Base-by-base conservation (phyloP, 2,797 vertebrate genomes). In the Pseudochirops cupreus region DNA sequence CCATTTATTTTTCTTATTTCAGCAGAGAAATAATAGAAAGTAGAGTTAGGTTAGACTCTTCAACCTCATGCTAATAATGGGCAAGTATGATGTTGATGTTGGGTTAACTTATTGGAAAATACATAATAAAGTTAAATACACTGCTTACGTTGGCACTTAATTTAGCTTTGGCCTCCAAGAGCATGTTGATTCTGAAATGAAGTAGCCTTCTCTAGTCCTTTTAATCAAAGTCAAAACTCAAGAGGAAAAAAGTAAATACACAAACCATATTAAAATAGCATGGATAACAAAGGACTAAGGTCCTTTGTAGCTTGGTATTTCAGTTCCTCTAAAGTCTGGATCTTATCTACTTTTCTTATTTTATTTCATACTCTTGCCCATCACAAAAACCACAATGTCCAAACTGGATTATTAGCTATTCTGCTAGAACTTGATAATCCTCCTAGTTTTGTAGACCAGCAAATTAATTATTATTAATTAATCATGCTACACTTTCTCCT, bases 31-130 rank as follows among this genome's bases (percentile, higher is more conserved):
- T 82, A 46, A 46, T 11, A 87, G 74, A 46, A 87, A 46, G 5
- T 46, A 50, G 39, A 7, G 33, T 93, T 26, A 95, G 82, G 59
- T 97, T 50, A 91, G 59, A 87, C 92, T n/a, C 52, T 95, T 91
- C 21, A 21, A 29, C 87, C n/a, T 50, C 18, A n/a, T 4, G 13
- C 53, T 52, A 24, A 67, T 52, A 24, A 67, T 56, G 50, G 46
- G 24, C 26, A 50, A 50, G 39, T 50, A 87, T 87, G 39, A 46
- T 87, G 39, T 87, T 87, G 74, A 82, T 50, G 9, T 87, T 87
- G 74, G 39, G 39, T 39, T 46, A 50, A 46, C 24, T 87, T 87
- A 21, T 26, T 50, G 74, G 39, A 87, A 87, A 87, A 46, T 50
- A 10, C 74, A 87, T 50, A 94, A 58, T 90, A 31, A 62, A 93